Base-by-base conservation (phyloP, 35 echinoderm and acorn worm species). In the Heliocidaris erythrogramma region DNA sequence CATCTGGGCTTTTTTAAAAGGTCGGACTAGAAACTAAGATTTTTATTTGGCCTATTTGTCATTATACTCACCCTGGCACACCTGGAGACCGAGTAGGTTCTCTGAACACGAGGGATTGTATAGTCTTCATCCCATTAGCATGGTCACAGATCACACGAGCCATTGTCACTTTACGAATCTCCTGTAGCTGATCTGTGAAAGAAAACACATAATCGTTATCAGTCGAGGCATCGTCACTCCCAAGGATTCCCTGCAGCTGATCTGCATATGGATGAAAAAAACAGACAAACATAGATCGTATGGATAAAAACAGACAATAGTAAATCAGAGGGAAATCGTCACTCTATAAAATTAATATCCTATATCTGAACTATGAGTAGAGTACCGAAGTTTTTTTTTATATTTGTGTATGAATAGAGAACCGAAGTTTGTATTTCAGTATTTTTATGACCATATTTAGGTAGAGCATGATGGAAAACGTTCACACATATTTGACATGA, bases 101-200 rank as follows among this genome's bases (percentile, higher is more conserved):
- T 4, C 93, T 50, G 95, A 97, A 97, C 2, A 95, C 96, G 16
- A 96, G 93, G 7, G 97, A 95, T 50, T 98, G 97, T 47, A 98
- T 97, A 4, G 94, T 95, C 85, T 94, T 85, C 31, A 96, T 31
- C 8, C 94, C 93, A 93, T 99, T 93, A 16, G 94, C 24, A 32
- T 97, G 96, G 85, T 99, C 95, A 31, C 98, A 99, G 27, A 97
- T 65, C 49, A 99, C 27, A 42, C 98, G 94, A 61, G 98, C 94
- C 85, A 99, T 32, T 2, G 95, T 97, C 85, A 93, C 24, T 42
- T 95, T 99, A 13, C 93, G 94, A 12, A 99, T 97, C 59, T 95
- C 94, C 29, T 93, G 86, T 12, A 97, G 49, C 95, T 99, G 98
- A 84, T 78, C 98, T 97, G 96, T 71, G 60, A 85, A 18, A 86